phyloP scores from a whole-genome alignment of 2,888 invertebrate species.

The Machimus atricapillus region DNA sequence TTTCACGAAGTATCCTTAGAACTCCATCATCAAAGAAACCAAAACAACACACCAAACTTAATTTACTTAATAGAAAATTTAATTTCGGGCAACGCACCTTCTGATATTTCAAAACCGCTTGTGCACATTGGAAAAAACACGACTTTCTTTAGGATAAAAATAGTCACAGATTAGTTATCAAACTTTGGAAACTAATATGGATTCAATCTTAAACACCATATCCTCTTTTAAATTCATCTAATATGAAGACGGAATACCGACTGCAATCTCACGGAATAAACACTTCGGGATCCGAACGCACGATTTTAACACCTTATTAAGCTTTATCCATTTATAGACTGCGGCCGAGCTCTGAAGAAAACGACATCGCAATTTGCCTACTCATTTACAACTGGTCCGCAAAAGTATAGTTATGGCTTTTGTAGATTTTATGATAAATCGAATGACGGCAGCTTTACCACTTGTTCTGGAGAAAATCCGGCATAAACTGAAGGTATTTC shows the following conservation, averaged over 20 bases:
- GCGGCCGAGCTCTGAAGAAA: not conserved
- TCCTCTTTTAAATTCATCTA: not conserved
- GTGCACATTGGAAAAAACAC: not conserved
- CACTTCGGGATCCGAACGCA: not conserved
- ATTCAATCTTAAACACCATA: not conserved
- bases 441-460: not conserved
- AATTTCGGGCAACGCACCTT: slow-evolving; percentile 10
- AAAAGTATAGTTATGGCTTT: not conserved
- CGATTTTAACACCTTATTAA: not conserved
- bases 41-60: not conserved
- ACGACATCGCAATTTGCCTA: not conserved
- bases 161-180: not conserved
- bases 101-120: not conserved
- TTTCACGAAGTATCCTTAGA: not conserved
- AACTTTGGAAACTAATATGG: not conserved
- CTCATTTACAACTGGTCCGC: not conserved
- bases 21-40: not conserved
- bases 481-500: slow-evolving; percentile 6
- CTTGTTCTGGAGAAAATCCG: not conserved
- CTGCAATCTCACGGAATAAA: not conserved
- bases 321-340: not conserved
- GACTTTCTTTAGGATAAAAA: not conserved
- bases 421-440: not conserved
- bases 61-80: slow-evolving; percentile 2
- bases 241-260: not conserved